A percentile compares a stretch with the other conserved stretches of the same genome.
Conservation (phyloP, 2,888 invertebrate species). For the Brachyopa scutellaris region DNA sequence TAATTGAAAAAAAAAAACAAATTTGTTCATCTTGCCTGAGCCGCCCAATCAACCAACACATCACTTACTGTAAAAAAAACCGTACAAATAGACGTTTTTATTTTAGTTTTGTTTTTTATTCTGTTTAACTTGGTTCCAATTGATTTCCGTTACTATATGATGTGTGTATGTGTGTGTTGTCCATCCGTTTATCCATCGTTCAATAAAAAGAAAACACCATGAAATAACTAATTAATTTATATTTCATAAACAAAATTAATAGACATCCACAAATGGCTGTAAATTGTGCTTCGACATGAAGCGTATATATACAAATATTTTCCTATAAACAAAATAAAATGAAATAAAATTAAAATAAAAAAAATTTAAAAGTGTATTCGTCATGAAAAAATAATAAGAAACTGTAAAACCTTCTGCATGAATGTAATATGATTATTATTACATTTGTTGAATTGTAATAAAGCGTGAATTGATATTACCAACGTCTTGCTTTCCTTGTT, state of each 20-base stretch:
- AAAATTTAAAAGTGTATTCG: slow-evolving; percentile 50
- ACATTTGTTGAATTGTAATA: slow-evolving; percentile 72
- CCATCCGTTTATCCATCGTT: slow-evolving; percentile 59
- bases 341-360: slow-evolving; percentile 33
- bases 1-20: slow-evolving; percentile 3
- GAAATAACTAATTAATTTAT: slow-evolving; percentile 44
- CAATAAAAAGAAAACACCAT: slow-evolving; percentile 54
- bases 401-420: slow-evolving; percentile 49
- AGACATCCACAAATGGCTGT: slow-evolving; percentile 69
- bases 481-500: too few relatives aligned
- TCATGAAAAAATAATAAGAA: slow-evolving; percentile 43
- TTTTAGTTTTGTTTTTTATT: slow-evolving; percentile 21
- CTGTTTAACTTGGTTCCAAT: slow-evolving; percentile 23
- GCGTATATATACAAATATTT: slow-evolving; percentile 61
- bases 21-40: slow-evolving; percentile 48
- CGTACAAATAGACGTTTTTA: slow-evolving; percentile 54
- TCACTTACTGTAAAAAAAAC: slow-evolving; percentile 52
- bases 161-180: slow-evolving; percentile 65
- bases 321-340: slow-evolving; percentile 59
- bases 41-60: slow-evolving; percentile 17
- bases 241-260: slow-evolving; percentile 62
- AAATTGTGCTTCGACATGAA: slow-evolving; percentile 62
- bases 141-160: slow-evolving; percentile 44
- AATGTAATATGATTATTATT: slow-evolving; percentile 60
- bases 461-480: slow-evolving; percentile 71